Base-by-base conservation (phyloP, 2,797 vertebrate species). In the Kryptolebias ocellatus region DNA sequence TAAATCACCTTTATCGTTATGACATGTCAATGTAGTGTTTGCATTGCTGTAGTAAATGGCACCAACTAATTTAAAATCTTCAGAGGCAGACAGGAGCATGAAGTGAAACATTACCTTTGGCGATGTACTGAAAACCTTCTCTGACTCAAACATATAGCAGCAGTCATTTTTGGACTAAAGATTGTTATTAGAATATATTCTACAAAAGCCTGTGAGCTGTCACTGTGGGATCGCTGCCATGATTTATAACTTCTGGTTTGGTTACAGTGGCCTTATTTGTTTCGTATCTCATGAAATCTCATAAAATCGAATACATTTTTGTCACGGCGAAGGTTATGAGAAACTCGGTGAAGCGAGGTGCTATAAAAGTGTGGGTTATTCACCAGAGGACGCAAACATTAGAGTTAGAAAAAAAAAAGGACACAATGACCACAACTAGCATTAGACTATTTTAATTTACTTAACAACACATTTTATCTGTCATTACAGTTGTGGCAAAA, bases 221-320 rank as follows among this genome's bases (percentile, higher is more conserved):
- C 0, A 39, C 45, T 14, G 31, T 42, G 17, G 27, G 20, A 59
- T 34, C 12, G 14, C 31, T 59, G 11, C 29, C 24, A 42, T 15
- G 6, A 61, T 18, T 17, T 47, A 44, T 51, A 10, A 29, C 46
- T 65, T 65, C 31, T 57, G 14, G 34, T 60, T 44, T 64, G 53
- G 47, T 57, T 37, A 31, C 39, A 47, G n/a, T 27, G 20, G 49
- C 18, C 15, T 44, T 18, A 52, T 55, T 12, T 39, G 0, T 20
- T 29, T 58, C n/a, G 18, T 55, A n/a, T 62, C 14, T 44, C n/a
- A 15, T 18, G 11, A 29, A 51, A 12, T 42, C 20, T 24, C 20
- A 24, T 39, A 47, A 67, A 44, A 29, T 45, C 37, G 50, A 66
- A 53, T 53, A 54, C 42, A 18, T 29, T 14, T 34, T 49, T 18